Percentiles rank a stretch among this genome's conserved stretches.
These are phyloP conservation scores for Lepisosteus osseus DNA, from an alignment of 2,113 vertebrate species.

Conservation along the genomic window DNA sequence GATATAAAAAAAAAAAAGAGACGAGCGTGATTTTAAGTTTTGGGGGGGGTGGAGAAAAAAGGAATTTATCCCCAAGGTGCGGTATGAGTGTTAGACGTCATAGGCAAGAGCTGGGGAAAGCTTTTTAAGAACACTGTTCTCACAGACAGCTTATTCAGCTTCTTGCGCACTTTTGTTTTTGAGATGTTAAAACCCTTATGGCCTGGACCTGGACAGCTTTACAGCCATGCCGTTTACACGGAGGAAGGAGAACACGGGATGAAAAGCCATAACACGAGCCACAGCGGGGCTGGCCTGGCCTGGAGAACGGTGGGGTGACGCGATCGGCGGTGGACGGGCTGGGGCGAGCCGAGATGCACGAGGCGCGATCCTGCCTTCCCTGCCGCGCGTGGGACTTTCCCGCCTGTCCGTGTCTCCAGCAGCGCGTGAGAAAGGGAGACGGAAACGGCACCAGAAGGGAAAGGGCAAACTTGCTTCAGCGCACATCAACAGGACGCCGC, in stretches of 20 bases:
- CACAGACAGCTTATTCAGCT: not conserved
- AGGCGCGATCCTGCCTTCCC: not conserved
- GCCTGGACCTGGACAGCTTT: too few species aligned
- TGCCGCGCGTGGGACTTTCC: not conserved
- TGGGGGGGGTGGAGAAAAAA: too few species aligned
- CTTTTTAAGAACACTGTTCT: too few species aligned
- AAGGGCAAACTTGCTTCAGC: not conserved
- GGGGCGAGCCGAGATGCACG: not conserved
- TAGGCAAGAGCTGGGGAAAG: too few species aligned
- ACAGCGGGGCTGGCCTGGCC: not conserved
- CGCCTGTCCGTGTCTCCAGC: not conserved
- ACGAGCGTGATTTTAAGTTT: too few species aligned
- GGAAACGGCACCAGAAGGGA: not conserved
- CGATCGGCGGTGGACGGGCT: not conserved
- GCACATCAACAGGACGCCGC: not conserved
- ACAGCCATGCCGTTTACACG: too few species aligned
- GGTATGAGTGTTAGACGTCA: too few species aligned
- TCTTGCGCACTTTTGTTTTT: not conserved
- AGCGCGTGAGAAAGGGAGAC: not conserved
- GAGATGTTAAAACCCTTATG: not conserved
- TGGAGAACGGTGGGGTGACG: not conserved
- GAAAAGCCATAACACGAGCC: too few species aligned
- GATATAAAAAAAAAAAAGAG: too few species aligned
- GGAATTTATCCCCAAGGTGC: too few species aligned
- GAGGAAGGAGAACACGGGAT: too few species aligned